Percentiles rank a stretch among this genome's conserved stretches.
phyloP scores from a whole-genome alignment of 2,888 invertebrate genomes.

The Heteropelma amictum region DNA sequence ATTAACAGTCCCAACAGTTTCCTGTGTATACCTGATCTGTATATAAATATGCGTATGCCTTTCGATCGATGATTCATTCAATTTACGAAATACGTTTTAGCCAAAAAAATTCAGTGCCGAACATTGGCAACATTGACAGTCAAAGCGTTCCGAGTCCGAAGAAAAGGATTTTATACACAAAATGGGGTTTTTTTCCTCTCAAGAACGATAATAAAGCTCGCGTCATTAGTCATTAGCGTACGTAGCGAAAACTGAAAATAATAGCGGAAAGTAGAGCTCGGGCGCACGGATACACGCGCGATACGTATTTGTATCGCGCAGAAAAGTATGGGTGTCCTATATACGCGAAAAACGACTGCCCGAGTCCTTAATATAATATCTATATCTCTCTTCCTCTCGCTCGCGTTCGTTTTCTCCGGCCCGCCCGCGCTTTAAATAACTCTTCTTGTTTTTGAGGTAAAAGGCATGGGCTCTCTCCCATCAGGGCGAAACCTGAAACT shows the following conservation, averaged over 20 bases:
- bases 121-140: too few species aligned
- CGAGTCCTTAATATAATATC: slow-evolving; percentile 56
- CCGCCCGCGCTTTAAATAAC: slow-evolving; percentile 58
- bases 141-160: too few species aligned
- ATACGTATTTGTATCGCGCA: too few species aligned
- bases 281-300: too few species aligned
- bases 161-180: too few species aligned
- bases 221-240: slow-evolving; percentile 31
- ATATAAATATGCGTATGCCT: too few species aligned
- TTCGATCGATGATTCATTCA: too few species aligned
- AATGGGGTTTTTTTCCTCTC: too few species aligned
- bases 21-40: too few species aligned
- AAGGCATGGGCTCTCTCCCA: slow-evolving; percentile 53
- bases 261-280: slow-evolving; percentile 55
- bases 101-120: too few species aligned
- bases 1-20: too few species aligned
- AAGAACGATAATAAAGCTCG: slow-evolving; percentile 32
- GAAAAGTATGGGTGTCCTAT: slow-evolving; percentile 48
- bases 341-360: slow-evolving; percentile 41
- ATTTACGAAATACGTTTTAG: too few species aligned
- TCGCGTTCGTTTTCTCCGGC: slow-evolving; percentile 26
- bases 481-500: slow-evolving; percentile 56
- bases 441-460: slow-evolving; percentile 57
- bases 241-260: slow-evolving; percentile 52
- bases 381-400: slow-evolving; percentile 36